Conservation (phyloP, 2,888 invertebrate species). For the Drosophila putrida region DNA sequence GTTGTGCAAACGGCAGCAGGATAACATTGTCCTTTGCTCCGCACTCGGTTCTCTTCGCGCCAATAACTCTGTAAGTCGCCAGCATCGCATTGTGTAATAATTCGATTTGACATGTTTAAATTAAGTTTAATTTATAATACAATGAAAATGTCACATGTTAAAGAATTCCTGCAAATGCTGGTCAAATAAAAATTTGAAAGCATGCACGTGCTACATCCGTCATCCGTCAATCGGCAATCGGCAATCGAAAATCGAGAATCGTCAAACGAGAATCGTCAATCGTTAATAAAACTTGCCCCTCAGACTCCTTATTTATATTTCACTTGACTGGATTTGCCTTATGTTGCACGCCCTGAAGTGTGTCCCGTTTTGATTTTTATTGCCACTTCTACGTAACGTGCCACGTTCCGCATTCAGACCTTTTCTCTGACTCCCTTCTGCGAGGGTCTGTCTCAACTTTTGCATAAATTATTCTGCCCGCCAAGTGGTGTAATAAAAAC, state of each 20-base stretch:
- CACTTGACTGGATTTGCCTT: constrained; percentile 60
- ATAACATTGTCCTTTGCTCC: constrained; percentile 20
- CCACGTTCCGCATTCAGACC: constrained; percentile 17
- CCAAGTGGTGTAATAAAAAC: constrained; percentile 56
- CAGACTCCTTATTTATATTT: constrained; percentile 33
- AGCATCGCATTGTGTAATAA: constrained; percentile 57
- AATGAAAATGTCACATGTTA: neutral
- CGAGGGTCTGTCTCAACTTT: constrained; percentile 25
- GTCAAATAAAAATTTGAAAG: neutral
- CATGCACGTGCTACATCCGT: constrained; percentile 10
- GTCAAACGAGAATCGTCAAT: neutral
- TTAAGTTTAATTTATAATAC: constrained; percentile 35
- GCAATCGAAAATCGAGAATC: neutral
- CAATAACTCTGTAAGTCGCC: constrained; percentile 36
- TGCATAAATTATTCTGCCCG: constrained; percentile 59
- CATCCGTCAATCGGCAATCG: constrained; percentile 4
- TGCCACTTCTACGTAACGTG: constrained; percentile 34
- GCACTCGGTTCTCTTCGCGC: constrained; percentile 6
- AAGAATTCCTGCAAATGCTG: neutral
- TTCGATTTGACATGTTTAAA: constrained; percentile 35
- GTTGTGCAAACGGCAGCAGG: constrained; percentile 58
- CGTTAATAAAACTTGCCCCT: constrained; percentile 8
- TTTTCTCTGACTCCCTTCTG: constrained; percentile 10
- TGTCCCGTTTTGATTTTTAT: constrained; percentile 66
- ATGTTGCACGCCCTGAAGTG: constrained; percentile 48